These are phyloP conservation scores for Dryadula phaetusa DNA, from an alignment of 2,888 invertebrate species.

Conservation along the genomic window DNA sequence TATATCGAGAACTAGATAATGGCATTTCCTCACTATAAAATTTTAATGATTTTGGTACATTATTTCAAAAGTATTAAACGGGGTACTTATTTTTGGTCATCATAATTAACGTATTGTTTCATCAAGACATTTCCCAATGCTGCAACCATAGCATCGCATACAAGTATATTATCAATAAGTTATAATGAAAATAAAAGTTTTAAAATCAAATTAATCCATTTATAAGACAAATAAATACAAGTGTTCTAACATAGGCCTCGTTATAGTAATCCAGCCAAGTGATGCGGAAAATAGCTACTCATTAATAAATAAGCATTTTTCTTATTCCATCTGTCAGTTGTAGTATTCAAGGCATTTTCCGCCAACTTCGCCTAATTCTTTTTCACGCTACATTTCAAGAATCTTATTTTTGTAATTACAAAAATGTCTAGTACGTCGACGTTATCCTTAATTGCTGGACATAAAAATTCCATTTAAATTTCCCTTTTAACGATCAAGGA, in stretches of 20 bases:
- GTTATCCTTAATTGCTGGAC: slow-evolving; percentile 85
- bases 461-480: slow-evolving; percentile 86
- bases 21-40: too few species aligned
- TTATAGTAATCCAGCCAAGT: not conserved
- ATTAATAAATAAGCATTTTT: slow-evolving; percentile 32
- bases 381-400: slow-evolving; percentile 85
- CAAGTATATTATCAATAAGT: too few species aligned
- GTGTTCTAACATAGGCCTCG: not conserved
- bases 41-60: too few species aligned
- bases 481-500: slow-evolving; percentile 84
- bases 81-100: too few species aligned
- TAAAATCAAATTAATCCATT: not conserved
- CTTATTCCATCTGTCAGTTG: slow-evolving; percentile 70
- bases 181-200: too few species aligned
- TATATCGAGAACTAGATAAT: too few species aligned
- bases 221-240: not conserved
- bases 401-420: slow-evolving; percentile 85
- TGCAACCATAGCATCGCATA: too few species aligned
- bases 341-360: slow-evolving; percentile 72
- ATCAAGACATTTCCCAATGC: too few species aligned
- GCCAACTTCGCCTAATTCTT: slow-evolving; percentile 79
- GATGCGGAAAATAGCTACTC: not conserved
- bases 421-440: slow-evolving; percentile 84
- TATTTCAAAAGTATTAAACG: too few species aligned
- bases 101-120: too few species aligned